Evolutionary conservation across 2,113 vertebrate genomes (phyloP), one percentile per base, ranked within the genome.

Genomic region (Odocoileus virginianus): DNA sequence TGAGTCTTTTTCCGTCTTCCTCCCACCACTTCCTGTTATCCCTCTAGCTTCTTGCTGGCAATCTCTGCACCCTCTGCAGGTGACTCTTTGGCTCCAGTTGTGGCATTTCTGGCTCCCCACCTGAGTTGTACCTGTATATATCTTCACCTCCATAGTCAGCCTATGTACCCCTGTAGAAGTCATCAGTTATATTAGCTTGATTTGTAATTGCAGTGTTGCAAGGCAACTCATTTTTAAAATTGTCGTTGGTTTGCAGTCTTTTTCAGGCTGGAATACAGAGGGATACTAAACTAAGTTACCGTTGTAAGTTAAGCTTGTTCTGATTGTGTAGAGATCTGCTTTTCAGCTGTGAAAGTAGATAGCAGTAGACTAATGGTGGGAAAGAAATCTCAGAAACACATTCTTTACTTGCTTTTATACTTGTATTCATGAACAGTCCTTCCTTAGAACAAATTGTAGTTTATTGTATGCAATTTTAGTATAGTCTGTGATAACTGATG

Each of bases 391-490:
- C 54, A 95, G 87, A 93, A 91, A 79, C 60, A 79, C 43, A 55
- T 55, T 95, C 25, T 96, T 45, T 45, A 54, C 50, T 87, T 95
- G 76, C 58, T 19, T 96, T 97, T 93, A 83, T 94, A 92, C 21
- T 93, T 81, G 23, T 74, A 11, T 95, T 95, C 36, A 33, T 78
- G 8, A 96, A 82, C 88, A 94, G 58, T 33, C 9, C 64, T 92
- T 94, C 81, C 52, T 95, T 96, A 92, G 85, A 95, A 95, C 45
- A 89, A 92, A 61, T n/a, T 45, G n/a, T 78, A 55, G 60, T 82
- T 83, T 81, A 76, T 96, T 93, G 27, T 55, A 84, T 95, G 21
- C 27, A 91, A 3, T 90, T 74, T 60, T 86, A 28, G 78, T 96
- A 33, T 93, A 82, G 5, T 89, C n/a, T 45, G 0, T 94, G 85